Base-by-base conservation (phyloP, 2,113 vertebrate species). In the Muntiacus muntjak region DNA sequence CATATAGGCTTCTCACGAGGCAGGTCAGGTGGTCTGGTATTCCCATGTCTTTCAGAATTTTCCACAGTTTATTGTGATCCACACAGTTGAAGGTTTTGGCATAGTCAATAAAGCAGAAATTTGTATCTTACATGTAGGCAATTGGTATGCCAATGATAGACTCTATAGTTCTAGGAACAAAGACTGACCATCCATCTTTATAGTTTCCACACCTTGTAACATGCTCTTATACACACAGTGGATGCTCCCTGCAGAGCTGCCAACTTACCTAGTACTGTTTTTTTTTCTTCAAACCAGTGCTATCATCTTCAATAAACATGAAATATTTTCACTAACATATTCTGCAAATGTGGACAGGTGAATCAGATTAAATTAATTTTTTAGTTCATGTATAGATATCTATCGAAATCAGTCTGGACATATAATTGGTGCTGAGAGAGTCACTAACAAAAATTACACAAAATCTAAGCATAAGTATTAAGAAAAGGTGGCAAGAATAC, bases 291-390 rank as follows among this genome's bases (percentile, higher is more conserved):
- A 5, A 89, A 88, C 5, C 13, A 47, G 14, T 7, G 2, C 54
- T 93, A 15, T 82, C 30, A 55, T 79, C 92, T 79, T 89, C 12
- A 62, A 67, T 54, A 67, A 95, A 43, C 55, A 96, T 11, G 17
- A 95, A 94, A 9, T 91, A 58, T 19, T 94, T 87, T 67, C 60
- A 28, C 16, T 78, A 45, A 87, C n/a, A n/a, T 87, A 86, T 45
- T 58, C 64, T 89, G 36, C 7, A 57, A 36, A 47, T 90, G 16
- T 40, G 8, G 26, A 92, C 94, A 89, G 40, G 3, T 43, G 21
- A 95, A 64, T 81, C 52, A 43, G 33, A 67, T 81, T 87, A 91
- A 50, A 43, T 47, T 83, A 40, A 90, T 57, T 40, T 26, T 96
- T 87, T 55, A 54, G 3, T 91, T 16, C n/a, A 45, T 2, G 47